Base-by-base conservation (phyloP, 1,140 invertebrate species). In the Drosophila obscura region DNA sequence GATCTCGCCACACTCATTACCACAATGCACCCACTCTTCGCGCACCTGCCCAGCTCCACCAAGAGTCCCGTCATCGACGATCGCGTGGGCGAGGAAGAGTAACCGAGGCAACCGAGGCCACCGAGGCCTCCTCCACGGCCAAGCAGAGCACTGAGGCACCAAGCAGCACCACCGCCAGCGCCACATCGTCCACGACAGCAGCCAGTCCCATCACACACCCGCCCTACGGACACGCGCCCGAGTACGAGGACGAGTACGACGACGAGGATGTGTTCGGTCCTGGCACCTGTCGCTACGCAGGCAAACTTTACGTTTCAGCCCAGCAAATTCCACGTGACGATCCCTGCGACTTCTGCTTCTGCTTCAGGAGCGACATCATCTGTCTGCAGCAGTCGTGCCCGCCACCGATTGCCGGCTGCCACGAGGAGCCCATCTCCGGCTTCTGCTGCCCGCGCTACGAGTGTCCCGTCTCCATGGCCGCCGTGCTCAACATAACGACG, bases 291-390 rank as follows among this genome's bases (percentile, higher is more conserved):
- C 93, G 97, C 75, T 98, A 97, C 85, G 96, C 97, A 50, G 96
- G 97, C 75, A 97, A 97, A 92, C 95, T 98, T 41, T 98, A 97
- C 88, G 96, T 98, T 35, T 98, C 97, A 1, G 97, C 97, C 4
- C 97, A 98, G 93, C 97, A 98, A 93, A 98, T 98, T 72, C 97
- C 97, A 19, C 93, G 97, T 77, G 96, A 97, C 66, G 97, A 98
- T 93, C 97, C 97, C 28, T 98, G 97, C 90, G 97, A 98, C 90
- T 98, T 98, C 93, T 98, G 97, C 92, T 98, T 98, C 95, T 98
- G 97, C 93, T 98, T 98, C 94, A 94, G 97, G 92, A 97, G 97
- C 90, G 97, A 98, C 89, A 98, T 98, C 73, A 98, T 98, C 75
- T 98, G 97, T 82, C 93, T 98, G 45, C 97, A 98, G 92, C 97